Evolutionary conservation across 2,888 invertebrate species (phyloP), one percentile per base, ranked within the genome.

Genomic region (Dermolepida albohirtum): DNA sequence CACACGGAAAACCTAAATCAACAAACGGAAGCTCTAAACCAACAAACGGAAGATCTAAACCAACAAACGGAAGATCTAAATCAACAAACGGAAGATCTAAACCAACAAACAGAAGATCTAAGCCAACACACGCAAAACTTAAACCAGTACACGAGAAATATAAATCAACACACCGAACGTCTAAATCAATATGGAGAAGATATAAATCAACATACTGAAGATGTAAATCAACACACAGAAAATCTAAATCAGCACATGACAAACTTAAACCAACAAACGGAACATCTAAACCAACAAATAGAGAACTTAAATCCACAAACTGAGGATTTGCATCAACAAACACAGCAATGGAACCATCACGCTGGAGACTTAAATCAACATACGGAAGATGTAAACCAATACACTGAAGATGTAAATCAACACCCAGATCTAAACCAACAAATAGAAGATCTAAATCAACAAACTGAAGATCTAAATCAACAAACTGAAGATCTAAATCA

Each of bases 241-340:
- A 75, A 76, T 70, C 54, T 75, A 11, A 73, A 73, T 8, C 76
- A 77, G 71, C 71, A 76, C 62, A 69, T 62, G 8, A n/a, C 50
- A 5, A 6, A 49, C 64, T 74, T 49, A 16, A 43, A 34, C 5
- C 77, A 78, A 10, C 22, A 29, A 52, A 63, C 51, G 72, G 77
- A 82, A 76, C 78, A 80, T 66, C 71, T 78, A 43, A 73, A 74
- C 62, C 77, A 78, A 70, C 71, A 75, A 52, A 16, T 73, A 76
- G 71, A 74, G 55, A 66, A 72, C 65, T 27, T 72, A 66, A 71
- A 64, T n/a, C 62, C 80, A 70, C 40, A 52, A 7, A 41, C 64
- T 27, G 59, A 66, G 57, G 75, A 76, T 70, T 59, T 74, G 10
- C 73, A 73, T 7, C 76, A 77, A 71, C 72, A 76, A 62, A 70